Evolutionary conservation across 2,797 vertebrate species (phyloP), one percentile per base, ranked within the genome.

Genomic region (Crocidura indochinensis): DNA sequence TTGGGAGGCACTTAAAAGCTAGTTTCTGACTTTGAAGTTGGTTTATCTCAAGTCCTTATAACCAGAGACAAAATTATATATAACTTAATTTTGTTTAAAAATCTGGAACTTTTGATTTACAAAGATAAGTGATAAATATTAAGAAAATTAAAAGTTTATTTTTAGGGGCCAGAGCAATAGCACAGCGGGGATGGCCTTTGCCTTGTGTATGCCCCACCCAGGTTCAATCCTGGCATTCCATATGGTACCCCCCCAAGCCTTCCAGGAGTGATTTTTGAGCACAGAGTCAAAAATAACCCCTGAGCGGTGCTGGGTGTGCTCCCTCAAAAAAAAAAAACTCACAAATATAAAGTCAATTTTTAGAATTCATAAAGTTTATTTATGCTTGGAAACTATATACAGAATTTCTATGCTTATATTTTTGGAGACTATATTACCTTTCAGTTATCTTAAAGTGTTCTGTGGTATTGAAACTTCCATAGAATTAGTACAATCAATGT

Each of bases 111-210:
- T 53, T 80, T 31, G 10, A 29, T 93, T 87, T 15, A 69, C 26
- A 83, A 91, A 79, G 88, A 24, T 24, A 96, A 96, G 91, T 73
- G n/a, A 88, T 84, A 24, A 20, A 77, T 90, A 85, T 19, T 86
- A 80, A 85, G 29, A 4, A 29, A 95, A 92, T 89, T 76, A 81
- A 94, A 22, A n/a, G 26, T 83, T 64, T 93, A 74, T 76, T 88
- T 94, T 38, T 38, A 38, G 38, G 38, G 38, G 5, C 38, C 5
- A 38, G 38, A 38, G 38, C 38, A 38, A 38, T 38, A 38, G 38
- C 38, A 38, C 38, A 38, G 38, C 5, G 38, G 38, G 38, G 38
- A 38, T 2, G 38, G 38, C 38, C 38, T 38, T 38, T 2, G 38
- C 38, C 38, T 5, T 38, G 38, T 5, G 5, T 38, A 5, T 5